A percentile compares a stretch with the other conserved stretches of the same genome.
Conservation (phyloP, 1,140 invertebrate genomes). For the Micrasema longulum region DNA sequence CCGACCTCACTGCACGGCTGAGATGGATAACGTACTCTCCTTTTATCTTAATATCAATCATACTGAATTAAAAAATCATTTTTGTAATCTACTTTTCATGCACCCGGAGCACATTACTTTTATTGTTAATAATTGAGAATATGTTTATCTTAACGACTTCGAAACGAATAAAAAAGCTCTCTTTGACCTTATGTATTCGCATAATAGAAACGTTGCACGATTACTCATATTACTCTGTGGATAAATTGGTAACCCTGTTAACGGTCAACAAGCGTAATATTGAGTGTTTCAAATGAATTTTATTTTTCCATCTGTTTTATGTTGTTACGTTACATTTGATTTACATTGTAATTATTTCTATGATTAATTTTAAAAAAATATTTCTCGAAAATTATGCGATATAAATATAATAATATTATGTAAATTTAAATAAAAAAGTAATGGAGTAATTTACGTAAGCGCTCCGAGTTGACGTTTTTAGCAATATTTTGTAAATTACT, state of each 20-base stretch:
- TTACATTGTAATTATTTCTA: too few species aligned
- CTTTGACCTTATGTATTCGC: slow-evolving; percentile 4
- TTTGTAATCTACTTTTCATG: slow-evolving; percentile 7
- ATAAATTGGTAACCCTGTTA: background rate
- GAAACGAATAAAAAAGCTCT: background rate
- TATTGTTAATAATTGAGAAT: slow-evolving; percentile 19
- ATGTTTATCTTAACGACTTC: slow-evolving; percentile 3
- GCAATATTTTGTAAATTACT: too few species aligned
- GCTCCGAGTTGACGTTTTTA: too few species aligned
- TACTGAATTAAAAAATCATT: slow-evolving; percentile 8
- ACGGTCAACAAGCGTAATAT: too few species aligned
- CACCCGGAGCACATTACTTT: background rate
- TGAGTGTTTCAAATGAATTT: too few species aligned
- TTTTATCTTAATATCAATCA: slow-evolving; percentile 29
- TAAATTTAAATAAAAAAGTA: too few species aligned
- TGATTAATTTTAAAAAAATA: too few species aligned
- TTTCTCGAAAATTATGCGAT: too few species aligned
- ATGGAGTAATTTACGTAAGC: too few species aligned
- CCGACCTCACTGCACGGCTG: slow-evolving; percentile 5
- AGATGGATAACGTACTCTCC: slow-evolving; percentile 18
- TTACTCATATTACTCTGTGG: background rate
- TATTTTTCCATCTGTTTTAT: too few species aligned
- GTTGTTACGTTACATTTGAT: too few species aligned
- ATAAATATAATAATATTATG: too few species aligned
- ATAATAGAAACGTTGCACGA: background rate